Base-by-base conservation (phyloP, 2,113 vertebrate genomes). In the Callocephalon fimbriatum region DNA sequence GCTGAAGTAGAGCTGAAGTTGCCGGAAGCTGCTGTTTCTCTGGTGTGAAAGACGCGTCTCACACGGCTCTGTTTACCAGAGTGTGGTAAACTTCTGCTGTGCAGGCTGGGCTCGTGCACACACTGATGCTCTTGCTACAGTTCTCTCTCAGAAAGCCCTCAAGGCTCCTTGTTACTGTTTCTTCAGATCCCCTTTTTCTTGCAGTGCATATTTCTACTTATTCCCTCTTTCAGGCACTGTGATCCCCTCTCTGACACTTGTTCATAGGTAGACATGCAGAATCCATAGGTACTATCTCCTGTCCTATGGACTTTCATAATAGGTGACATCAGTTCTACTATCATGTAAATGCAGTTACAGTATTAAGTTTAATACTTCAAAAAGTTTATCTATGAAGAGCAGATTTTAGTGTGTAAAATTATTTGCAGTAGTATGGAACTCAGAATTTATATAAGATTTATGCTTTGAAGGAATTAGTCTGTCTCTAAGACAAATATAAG, bases 31-130 rank as follows among this genome's bases (percentile, higher is more conserved):
- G 54, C 54, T 13, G 11, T 56, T 56, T 56, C 77, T 95, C 42
- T 47, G 15, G 12, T 56, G 76, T 65, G 73, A 72, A 82, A 82
- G 22, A 20, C 37, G 25, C 26, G 12, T 31, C 83, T 88, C 62
- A 20, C 0, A 1, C 37, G 27, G 48, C 42, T 1, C 1, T 22
- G 42, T 78, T 54, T 15, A 11, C 29, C 45, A 12, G 71, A 29
- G 65, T 61, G 88, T 83, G 59, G 45, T 67, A 71, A 68, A 47
- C 72, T 77, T 67, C 58, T 71, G 21, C 47, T 68, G 71, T 37
- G 50, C 71, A 50, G 50, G 17, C 27, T 84, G 93, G 40, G 63
- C 54, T 87, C 71, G 12, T 45, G 58, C 44, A 17, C 1, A 6
- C 14, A 12, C 27, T 25, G 37, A 16, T 29, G 19, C 13, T 66